Evolutionary conservation across 2,113 vertebrate species (phyloP).

Genomic region (Pseudopipra pipra): DNA sequence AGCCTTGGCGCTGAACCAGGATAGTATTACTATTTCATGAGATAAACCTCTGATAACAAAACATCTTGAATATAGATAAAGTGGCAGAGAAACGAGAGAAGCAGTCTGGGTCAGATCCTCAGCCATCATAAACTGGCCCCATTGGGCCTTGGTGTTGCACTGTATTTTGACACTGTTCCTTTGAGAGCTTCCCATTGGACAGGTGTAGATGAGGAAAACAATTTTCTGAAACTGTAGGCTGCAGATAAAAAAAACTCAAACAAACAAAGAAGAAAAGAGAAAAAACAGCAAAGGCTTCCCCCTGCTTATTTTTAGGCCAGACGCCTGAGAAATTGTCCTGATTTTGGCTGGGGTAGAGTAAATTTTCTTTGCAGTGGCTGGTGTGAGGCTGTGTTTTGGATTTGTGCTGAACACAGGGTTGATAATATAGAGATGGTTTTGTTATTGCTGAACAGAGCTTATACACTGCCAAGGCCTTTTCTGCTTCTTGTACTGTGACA

Average conservation of each 20-base stretch:
- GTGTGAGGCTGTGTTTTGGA: neutral
- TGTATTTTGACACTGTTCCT: neutral
- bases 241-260: neutral
- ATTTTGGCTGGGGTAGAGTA: neutral
- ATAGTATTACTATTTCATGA: neutral
- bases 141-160: accelerated
- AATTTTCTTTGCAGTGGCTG: neutral
- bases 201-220: neutral
- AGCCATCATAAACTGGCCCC: neutral
- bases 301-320: neutral
- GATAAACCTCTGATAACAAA: neutral
- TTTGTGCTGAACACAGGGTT: neutral
- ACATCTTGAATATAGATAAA: neutral
- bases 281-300: neutral
- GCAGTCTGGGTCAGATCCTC: neutral
- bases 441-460: neutral
- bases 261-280: neutral
- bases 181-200: neutral
- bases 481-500: neutral
- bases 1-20: neutral
- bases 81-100: neutral
- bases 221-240: neutral
- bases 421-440: neutral
- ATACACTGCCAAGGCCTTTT: neutral
- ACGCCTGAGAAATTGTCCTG: neutral